These are phyloP conservation scores for Amphiprion clarkii DNA, from an alignment of 2,797 vertebrate genomes.

Conservation along the genomic window DNA sequence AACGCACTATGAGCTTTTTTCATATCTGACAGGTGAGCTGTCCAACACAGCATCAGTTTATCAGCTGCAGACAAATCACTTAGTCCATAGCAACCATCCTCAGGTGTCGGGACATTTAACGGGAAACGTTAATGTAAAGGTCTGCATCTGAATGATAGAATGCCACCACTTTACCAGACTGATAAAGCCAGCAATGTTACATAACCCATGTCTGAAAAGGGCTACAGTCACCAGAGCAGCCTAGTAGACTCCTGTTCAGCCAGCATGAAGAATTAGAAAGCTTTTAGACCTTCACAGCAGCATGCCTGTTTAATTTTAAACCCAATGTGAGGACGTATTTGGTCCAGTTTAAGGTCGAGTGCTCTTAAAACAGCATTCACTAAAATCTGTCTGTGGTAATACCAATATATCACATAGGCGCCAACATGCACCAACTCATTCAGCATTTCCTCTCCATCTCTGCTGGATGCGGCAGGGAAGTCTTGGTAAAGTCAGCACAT, in stretches of 20 bases:
- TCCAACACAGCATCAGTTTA: no score
- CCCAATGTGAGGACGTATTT: constrained; percentile 5
- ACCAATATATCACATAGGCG: constrained; percentile 17
- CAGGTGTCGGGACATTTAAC: no score
- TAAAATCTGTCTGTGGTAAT: constrained; percentile 15
- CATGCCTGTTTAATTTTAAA: constrained; percentile 20
- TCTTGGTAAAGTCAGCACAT: constrained; percentile 73
- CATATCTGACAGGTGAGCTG: no score
- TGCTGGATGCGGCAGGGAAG: constrained; percentile 42
- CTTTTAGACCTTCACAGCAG: constrained; percentile 1
- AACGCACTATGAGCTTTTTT: no score
- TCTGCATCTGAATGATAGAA: no score
- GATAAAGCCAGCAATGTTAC: no score
- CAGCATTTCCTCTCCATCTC: constrained; percentile 53
- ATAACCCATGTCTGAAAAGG: no score
- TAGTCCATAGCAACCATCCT: no score
- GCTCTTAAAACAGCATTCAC: constrained; percentile 22
- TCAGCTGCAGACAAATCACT: no score
- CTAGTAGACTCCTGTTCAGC: background rate
- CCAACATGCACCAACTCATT: constrained; percentile 50
- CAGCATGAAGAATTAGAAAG: background rate
- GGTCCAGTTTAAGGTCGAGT: constrained; percentile 36
- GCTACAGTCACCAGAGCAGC: background rate
- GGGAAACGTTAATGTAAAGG: no score
- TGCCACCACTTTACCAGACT: no score